Percentiles rank a stretch among this genome's conserved stretches.
These are phyloP conservation scores for Otolemur crassicaudatus DNA, from an alignment of 2,797 vertebrate species.

Conservation along the genomic window DNA sequence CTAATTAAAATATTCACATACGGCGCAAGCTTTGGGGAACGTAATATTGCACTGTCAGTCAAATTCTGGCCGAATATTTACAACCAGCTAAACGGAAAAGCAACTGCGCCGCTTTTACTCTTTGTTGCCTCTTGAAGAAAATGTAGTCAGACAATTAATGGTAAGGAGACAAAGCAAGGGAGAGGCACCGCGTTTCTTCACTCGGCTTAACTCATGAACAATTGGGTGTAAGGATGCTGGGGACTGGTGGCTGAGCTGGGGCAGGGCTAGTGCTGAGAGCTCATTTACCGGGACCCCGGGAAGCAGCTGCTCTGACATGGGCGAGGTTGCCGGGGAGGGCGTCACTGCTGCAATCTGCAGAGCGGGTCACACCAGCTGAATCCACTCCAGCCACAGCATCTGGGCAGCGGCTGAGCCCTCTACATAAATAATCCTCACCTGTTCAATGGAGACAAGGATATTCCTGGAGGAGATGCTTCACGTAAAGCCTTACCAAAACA, in stretches of 20 bases:
- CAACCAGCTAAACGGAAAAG: constrained; percentile 60
- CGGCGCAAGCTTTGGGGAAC: constrained; percentile 68
- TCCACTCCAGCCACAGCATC: not conserved
- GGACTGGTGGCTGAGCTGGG: not conserved
- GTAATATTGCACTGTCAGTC: constrained; percentile 64
- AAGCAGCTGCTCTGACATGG: rapidly evolving
- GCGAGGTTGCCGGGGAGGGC: rapidly evolving
- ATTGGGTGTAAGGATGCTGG: rapidly evolving
- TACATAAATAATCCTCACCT: rapidly evolving
- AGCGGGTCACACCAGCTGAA: rapidly evolving
- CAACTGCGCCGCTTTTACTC: not conserved
- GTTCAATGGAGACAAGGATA: rapidly evolving
- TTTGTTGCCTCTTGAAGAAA: constrained; percentile 65
- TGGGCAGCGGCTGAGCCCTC: not conserved
- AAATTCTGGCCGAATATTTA: constrained; percentile 70
- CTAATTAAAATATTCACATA: constrained; percentile 81
- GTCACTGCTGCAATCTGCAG: rapidly evolving
- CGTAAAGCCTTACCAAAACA: rapidly evolving
- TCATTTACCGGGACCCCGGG: rapidly evolving
- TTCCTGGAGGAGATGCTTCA: rapidly evolving
- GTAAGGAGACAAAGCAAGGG: not conserved
- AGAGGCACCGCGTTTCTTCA: rapidly evolving
- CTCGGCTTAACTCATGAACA: constrained; percentile 33
- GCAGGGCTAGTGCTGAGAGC: not conserved
- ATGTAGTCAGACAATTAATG: constrained; percentile 55